phyloP scores from a whole-genome alignment of 2,888 invertebrate species.

The Parnassius smintheus region DNA sequence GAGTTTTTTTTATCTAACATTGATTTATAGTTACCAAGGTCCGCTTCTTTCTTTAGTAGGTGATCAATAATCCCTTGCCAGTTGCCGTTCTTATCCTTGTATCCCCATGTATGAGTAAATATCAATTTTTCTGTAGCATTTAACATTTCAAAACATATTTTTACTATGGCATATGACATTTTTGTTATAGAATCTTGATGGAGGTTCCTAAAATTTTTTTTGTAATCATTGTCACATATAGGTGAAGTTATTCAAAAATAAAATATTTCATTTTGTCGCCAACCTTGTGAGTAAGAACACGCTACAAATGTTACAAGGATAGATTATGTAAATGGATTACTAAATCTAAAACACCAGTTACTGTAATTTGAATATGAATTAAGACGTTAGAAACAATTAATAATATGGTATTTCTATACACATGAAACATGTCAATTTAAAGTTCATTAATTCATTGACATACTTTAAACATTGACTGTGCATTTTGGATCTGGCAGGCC shows the following conservation, averaged over 20 bases:
- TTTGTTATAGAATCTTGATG: conserved; percentile 71
- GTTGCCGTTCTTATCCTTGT: conserved; percentile 63
- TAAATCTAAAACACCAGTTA: neutral
- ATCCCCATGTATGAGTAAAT: conserved; percentile 71
- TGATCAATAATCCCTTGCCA: conserved; percentile 67
- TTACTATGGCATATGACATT: conserved; percentile 64
- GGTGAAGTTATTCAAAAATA: no score
- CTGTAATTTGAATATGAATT: conserved; percentile 6
- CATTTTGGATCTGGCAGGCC: no score
- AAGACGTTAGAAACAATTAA: neutral
- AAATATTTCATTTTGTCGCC: no score
- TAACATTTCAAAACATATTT: conserved; percentile 69
- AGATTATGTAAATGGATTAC: neutral
- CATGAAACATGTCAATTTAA: no score
- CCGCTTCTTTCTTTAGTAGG: conserved; percentile 62
- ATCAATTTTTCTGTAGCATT: conserved; percentile 58
- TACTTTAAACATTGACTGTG: neutral
- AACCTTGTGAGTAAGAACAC: neutral
- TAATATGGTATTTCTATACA: conserved; percentile 5
- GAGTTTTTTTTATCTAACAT: neutral
- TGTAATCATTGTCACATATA: no score
- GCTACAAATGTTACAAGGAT: neutral
- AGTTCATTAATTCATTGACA: conserved; percentile 4
- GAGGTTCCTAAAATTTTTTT: conserved; percentile 44
- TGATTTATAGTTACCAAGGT: conserved; percentile 50